Percentiles rank a stretch among this genome's conserved stretches.
These are phyloP conservation scores for Drosophila oshimai DNA, from an alignment of 1,140 invertebrate genomes.

Conservation along the genomic window DNA sequence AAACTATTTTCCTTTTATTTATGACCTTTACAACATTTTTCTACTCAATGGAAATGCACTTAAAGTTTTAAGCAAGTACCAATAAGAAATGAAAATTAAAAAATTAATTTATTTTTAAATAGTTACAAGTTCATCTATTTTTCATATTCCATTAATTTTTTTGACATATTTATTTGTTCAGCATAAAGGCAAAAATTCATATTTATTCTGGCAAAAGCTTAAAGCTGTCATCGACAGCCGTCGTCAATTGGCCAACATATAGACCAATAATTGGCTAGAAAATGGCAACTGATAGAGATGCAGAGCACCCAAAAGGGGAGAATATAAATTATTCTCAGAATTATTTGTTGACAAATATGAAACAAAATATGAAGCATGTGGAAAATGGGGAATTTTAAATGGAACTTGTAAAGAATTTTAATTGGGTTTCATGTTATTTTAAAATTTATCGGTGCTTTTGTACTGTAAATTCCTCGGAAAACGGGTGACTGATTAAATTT, in stretches of 20 bases:
- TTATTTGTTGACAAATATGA: constrained; percentile 24
- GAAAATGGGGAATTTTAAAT: constrained; percentile 14
- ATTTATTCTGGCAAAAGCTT: constrained; percentile 12
- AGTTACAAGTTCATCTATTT: not conserved
- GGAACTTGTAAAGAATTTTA: constrained; percentile 14
- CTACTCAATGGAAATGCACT: too few relatives aligned
- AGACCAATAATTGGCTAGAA: constrained; percentile 31
- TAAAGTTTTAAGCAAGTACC: not conserved
- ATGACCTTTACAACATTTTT: too few relatives aligned
- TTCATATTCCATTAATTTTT: not conserved
- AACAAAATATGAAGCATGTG: constrained; percentile 1
- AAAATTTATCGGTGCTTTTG: constrained; percentile 2
- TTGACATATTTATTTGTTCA: not conserved
- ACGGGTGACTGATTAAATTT: not conserved
- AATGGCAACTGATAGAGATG: not conserved
- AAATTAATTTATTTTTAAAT: not conserved
- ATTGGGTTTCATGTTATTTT: constrained; percentile 19
- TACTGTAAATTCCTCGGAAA: constrained; percentile 2
- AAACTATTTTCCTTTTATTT: too few relatives aligned
- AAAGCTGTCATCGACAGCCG: constrained; percentile 25
- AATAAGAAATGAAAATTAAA: not conserved
- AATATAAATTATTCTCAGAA: constrained; percentile 8
- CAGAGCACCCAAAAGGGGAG: not conserved
- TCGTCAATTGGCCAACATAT: constrained; percentile 11
- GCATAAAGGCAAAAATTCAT: not conserved